Percentiles rank a stretch among this genome's conserved stretches.
These are phyloP conservation scores for Lepus timidus DNA, from an alignment of 2,113 vertebrate genomes.

Conservation along the genomic window DNA sequence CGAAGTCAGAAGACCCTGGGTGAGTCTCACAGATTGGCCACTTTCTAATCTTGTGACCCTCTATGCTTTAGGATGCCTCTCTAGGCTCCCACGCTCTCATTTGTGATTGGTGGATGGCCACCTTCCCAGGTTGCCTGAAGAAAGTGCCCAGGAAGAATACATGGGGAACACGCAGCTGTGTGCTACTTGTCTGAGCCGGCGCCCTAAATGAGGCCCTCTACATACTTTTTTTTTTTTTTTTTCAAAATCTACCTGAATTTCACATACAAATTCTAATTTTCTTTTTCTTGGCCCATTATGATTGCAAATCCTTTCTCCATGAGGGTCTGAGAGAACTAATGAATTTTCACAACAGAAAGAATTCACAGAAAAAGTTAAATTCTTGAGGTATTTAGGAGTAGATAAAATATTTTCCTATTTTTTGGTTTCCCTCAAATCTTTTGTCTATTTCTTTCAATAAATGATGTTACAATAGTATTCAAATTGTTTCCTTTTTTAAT, in stretches of 20 bases:
- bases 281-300: not conserved
- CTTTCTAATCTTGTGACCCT: not conserved
- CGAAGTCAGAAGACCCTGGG: not conserved
- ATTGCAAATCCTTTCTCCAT: not conserved
- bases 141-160: accelerated
- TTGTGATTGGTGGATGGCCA: not conserved
- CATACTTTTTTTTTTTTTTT: too few relatives aligned
- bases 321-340: not conserved
- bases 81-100: not conserved
- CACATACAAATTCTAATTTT: not conserved
- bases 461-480: not conserved
- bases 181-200: not conserved
- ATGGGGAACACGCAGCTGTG: not conserved
- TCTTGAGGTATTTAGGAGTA: not conserved
- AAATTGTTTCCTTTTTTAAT: not conserved
- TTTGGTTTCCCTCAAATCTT: not conserved
- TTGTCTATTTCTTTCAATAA: not conserved
- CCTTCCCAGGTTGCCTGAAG: not conserved
- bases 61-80: not conserved
- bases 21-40: not conserved
- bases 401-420: not conserved
- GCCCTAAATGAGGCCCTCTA: not conserved
- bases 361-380: not conserved
- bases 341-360: not conserved
- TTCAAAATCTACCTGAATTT: not conserved